Conservation (phyloP, 1,140 invertebrate genomes). For the Agrypnia vestita region DNA sequence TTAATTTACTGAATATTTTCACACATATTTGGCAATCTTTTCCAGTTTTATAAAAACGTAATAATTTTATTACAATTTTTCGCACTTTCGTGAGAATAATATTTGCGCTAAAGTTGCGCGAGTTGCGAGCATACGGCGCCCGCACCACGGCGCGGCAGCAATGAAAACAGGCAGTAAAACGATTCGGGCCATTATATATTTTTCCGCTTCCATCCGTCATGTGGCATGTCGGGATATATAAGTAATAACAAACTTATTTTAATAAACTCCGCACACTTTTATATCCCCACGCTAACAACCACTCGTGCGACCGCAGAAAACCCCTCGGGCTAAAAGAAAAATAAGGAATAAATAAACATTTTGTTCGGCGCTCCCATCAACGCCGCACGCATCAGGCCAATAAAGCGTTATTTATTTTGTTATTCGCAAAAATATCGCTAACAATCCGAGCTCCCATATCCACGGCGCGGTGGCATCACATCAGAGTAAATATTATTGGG, state of each 20-base stretch:
- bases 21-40: no score
- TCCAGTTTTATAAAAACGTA: neutral
- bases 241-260: constrained; percentile 32
- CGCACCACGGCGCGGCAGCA: neutral
- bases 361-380: constrained; percentile 22
- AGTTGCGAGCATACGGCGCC: neutral
- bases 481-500: neutral
- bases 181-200: constrained; percentile 4
- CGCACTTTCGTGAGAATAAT: neutral
- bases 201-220: constrained; percentile 17
- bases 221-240: constrained; percentile 17
- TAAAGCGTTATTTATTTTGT: constrained; percentile 40
- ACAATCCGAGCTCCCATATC: neutral
- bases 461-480: neutral
- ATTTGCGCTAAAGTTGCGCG: neutral
- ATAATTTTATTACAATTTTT: neutral
- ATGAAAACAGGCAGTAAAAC: constrained; percentile 14
- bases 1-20: no score
- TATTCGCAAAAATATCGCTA: constrained; percentile 30
- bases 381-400: constrained; percentile 32
- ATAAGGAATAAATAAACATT: constrained; percentile 36
- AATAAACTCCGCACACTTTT: constrained; percentile 21
- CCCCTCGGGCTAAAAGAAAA: neutral
- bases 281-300: constrained; percentile 24
- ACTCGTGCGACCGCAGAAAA: neutral